phyloP scores from a whole-genome alignment of 2,888 invertebrate genomes.

The Clepsis dumicolana region DNA sequence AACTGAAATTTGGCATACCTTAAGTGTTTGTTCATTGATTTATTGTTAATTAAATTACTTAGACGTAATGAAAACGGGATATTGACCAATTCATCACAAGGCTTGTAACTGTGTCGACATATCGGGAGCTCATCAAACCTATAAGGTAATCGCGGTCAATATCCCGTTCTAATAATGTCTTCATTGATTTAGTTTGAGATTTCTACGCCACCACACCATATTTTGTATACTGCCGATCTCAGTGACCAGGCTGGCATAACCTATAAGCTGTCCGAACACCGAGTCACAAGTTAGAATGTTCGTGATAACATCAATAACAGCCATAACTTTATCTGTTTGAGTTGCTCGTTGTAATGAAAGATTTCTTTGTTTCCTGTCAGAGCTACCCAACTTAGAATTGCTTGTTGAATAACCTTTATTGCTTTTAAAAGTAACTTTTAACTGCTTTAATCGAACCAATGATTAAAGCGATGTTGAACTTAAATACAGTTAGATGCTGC shows the following conservation, averaged over 20 bases:
- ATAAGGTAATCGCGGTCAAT: too few relatives aligned
- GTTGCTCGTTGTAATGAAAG: slow-evolving; percentile 29
- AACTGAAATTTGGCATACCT: too few relatives aligned
- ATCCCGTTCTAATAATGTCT: too few relatives aligned
- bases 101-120: too few relatives aligned
- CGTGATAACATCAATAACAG: slow-evolving; percentile 35
- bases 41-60: too few relatives aligned
- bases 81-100: too few relatives aligned
- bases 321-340: slow-evolving; percentile 31
- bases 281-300: slow-evolving; percentile 25
- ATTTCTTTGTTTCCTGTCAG: slow-evolving; percentile 22
- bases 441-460: not conserved
- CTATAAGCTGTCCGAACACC: slow-evolving; percentile 3
- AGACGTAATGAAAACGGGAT: too few relatives aligned
- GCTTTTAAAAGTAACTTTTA: not conserved
- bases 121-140: too few relatives aligned
- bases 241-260: slow-evolving; percentile 12
- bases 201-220: too few relatives aligned
- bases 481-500: too few relatives aligned
- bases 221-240: not conserved
- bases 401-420: not conserved
- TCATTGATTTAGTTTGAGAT: too few relatives aligned
- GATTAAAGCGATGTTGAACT: not conserved
- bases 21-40: too few relatives aligned
- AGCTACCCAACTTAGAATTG: not conserved